Percentiles rank a stretch among this genome's conserved stretches.
Evolutionary conservation across 2,888 invertebrate species (phyloP).

Genomic region (Pollenia angustigena): DNA sequence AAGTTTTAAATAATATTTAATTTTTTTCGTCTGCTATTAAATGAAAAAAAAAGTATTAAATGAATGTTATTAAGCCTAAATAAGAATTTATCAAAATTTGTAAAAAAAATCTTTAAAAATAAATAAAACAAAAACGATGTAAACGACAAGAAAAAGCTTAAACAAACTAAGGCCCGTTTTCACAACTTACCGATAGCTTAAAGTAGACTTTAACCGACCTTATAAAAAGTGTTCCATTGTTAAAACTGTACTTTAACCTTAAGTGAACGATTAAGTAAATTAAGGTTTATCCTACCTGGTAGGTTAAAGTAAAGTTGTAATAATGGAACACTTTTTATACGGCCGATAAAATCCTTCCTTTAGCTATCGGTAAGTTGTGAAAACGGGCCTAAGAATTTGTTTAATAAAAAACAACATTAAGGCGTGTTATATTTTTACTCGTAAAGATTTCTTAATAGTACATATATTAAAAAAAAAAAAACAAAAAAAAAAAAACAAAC

Average conservation of each 20-base stretch:
- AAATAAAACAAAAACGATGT: neutral
- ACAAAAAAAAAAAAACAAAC: conserved; percentile 8
- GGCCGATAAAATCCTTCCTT: no score
- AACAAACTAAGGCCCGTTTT: no score
- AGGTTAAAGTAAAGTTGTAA: no score
- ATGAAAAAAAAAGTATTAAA: conserved; percentile 46
- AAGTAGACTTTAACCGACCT: no score
- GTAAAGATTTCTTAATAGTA: conserved; percentile 33
- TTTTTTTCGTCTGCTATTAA: conserved; percentile 58
- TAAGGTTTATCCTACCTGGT: no score
- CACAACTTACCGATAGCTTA: no score
- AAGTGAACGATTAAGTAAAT: no score
- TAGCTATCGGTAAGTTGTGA: no score
- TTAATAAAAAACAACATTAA: conserved; percentile 28
- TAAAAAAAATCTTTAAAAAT: conserved; percentile 13
- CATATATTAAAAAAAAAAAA: neutral
- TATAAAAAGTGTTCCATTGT: no score
- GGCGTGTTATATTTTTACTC: conserved; percentile 52
- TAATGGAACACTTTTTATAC: no score
- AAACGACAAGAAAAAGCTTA: neutral
- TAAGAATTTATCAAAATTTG: conserved; percentile 52
- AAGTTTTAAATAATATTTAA: conserved; percentile 32
- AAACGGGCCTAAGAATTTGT: no score
- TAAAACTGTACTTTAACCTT: no score
- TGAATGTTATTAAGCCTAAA: conserved; percentile 56